These are phyloP conservation scores for Epinephelus coioides DNA, from an alignment of 2,797 vertebrate genomes.

Conservation along the genomic window DNA sequence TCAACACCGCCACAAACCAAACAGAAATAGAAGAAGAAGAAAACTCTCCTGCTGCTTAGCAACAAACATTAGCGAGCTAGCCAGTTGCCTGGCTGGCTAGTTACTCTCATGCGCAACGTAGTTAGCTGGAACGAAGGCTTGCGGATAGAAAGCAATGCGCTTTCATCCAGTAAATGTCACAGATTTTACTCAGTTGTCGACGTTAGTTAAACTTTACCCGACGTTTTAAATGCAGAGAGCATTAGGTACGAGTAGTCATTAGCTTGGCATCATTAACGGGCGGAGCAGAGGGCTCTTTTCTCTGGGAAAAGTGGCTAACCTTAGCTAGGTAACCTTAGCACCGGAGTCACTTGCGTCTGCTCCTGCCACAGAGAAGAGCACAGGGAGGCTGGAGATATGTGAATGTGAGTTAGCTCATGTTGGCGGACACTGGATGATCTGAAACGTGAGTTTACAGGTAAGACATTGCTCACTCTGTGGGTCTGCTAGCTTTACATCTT, in stretches of 20 bases:
- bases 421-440: constrained; percentile 43
- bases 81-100: constrained; percentile 45
- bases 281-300: constrained; percentile 17
- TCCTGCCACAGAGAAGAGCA: constrained; percentile 31
- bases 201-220: neutral
- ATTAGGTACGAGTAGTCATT: neutral
- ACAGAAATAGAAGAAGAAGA: neutral
- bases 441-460: constrained; percentile 62
- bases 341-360: constrained; percentile 45
- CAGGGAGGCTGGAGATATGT: constrained; percentile 54
- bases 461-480: neutral
- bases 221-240: neutral
- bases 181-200: neutral
- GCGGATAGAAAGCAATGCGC: neutral
- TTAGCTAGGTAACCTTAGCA: constrained; percentile 68
- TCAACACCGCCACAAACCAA: neutral
- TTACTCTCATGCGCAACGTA: constrained; percentile 49
- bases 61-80: constrained; percentile 76
- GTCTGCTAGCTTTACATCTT: constrained; percentile 2
- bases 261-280: neutral
- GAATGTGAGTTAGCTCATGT: constrained; percentile 49
- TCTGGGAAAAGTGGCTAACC: constrained; percentile 65
- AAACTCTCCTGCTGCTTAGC: constrained; percentile 72
- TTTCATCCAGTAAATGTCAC: neutral
- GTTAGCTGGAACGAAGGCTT: constrained; percentile 39